Conservation (phyloP, 1,140 invertebrate genomes). For the Platyscapa corneri region DNA sequence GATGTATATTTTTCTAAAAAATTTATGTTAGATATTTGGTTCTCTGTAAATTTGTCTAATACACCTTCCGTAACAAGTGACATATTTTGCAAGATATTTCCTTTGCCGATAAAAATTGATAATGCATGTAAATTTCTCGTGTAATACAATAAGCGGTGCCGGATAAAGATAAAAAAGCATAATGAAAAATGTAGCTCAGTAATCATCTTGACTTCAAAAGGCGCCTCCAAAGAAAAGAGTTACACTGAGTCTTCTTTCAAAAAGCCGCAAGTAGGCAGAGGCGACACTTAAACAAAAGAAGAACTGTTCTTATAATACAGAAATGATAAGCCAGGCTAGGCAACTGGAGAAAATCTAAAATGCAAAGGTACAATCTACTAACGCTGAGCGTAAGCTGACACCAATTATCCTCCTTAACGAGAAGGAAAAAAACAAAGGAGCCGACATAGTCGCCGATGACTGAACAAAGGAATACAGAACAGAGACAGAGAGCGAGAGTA, state of each 20-base stretch:
- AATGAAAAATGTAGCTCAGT: neutral
- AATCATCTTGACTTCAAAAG: slow-evolving; percentile 28
- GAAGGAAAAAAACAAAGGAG: slow-evolving; percentile 31
- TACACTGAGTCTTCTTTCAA: neutral
- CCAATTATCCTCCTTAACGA: slow-evolving; percentile 49
- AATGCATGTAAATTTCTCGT: neutral
- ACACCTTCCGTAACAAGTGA: too few relatives aligned
- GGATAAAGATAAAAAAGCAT: neutral
- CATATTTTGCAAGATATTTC: too few relatives aligned
- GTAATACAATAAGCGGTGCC: neutral
- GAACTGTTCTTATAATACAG: neutral
- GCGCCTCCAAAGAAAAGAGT: neutral
- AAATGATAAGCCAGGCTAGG: slow-evolving; percentile 34
- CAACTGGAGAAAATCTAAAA: slow-evolving; percentile 25
- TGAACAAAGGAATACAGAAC: slow-evolving; percentile 7
- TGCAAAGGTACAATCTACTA: slow-evolving; percentile 37
- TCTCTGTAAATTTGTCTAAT: too few relatives aligned
- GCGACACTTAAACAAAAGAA: slow-evolving; percentile 21
- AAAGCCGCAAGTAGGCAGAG: neutral
- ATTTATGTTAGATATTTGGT: too few relatives aligned
- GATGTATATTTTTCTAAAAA: too few relatives aligned
- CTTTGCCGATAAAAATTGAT: too few relatives aligned
- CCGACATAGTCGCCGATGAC: neutral
- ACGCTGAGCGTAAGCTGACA: slow-evolving; percentile 38
- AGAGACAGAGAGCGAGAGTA: neutral